Evolutionary conservation across 2,888 invertebrate species (phyloP).

Genomic region (Perithous albicinctus): DNA sequence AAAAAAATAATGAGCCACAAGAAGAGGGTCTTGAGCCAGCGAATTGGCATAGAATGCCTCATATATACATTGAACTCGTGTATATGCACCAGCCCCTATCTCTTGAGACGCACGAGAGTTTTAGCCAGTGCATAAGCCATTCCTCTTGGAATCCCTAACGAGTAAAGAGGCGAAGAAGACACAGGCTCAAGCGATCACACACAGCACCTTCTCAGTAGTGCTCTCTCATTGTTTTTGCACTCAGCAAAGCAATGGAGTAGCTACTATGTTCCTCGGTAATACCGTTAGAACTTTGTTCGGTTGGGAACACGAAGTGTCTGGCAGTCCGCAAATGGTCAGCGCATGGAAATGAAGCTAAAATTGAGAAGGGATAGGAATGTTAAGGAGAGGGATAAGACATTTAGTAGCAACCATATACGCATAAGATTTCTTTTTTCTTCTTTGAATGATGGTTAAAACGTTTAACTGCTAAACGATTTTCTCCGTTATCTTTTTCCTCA

Average conservation of each 20-base stretch:
- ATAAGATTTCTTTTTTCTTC: conserved; percentile 3
- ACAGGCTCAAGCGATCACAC: not conserved
- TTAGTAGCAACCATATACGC: conserved; percentile 24
- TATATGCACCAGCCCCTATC: not conserved
- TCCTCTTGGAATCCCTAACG: conserved; percentile 63
- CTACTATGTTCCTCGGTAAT: not conserved
- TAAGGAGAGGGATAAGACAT: conserved; percentile 24
- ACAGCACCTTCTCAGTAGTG: conserved; percentile 19
- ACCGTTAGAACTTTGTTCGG: conserved; percentile 65
- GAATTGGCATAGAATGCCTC: too few relatives aligned
- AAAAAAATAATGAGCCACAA: too few relatives aligned
- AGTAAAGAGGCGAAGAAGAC: conserved; percentile 29
- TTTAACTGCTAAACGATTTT: conserved; percentile 49
- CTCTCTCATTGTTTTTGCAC: conserved; percentile 61
- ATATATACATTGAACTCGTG: conserved; percentile 31
- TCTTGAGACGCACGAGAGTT: conserved; percentile 42
- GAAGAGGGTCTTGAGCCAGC: too few relatives aligned
- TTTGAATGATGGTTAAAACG: conserved; percentile 24
- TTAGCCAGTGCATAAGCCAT: conserved; percentile 52
- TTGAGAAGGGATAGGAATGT: conserved; percentile 1
- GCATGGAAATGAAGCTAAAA: conserved; percentile 58
- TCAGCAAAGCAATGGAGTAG: conserved; percentile 6
- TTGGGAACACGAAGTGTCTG: conserved; percentile 45
- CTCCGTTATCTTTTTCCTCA: conserved; percentile 17
- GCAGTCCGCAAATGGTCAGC: conserved; percentile 55